A percentile compares a stretch with the other conserved stretches of the same genome.
These are phyloP conservation scores for Diarsia brunnea DNA, from an alignment of 2,888 invertebrate species.

Conservation along the genomic window DNA sequence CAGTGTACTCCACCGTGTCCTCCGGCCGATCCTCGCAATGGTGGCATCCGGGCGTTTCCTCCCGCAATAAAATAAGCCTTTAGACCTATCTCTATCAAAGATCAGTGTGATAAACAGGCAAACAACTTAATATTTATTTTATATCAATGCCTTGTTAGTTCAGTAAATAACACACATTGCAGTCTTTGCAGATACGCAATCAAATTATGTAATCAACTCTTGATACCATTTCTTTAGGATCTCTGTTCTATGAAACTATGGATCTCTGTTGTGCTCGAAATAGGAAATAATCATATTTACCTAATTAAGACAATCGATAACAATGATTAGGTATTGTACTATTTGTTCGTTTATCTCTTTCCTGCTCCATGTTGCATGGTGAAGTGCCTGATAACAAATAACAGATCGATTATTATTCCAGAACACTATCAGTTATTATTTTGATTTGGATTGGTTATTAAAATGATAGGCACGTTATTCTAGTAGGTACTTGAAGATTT, in stretches of 20 bases:
- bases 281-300: constrained; percentile 36
- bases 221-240: constrained; percentile 24
- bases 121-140: constrained; percentile 6
- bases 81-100: too few relatives aligned
- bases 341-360: constrained; percentile 37
- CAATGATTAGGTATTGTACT: constrained; percentile 26
- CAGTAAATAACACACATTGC: constrained; percentile 17
- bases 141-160: constrained; percentile 26
- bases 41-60: too few relatives aligned
- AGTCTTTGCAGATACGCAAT: constrained; percentile 14
- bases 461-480: not conserved
- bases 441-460: constrained; percentile 13
- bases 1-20: too few relatives aligned
- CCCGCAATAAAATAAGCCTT: too few relatives aligned
- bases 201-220: constrained; percentile 28
- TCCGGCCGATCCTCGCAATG: too few relatives aligned
- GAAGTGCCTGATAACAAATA: constrained; percentile 42
- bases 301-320: constrained; percentile 23
- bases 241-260: constrained; percentile 23
- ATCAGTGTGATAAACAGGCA: constrained; percentile 7
- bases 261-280: constrained; percentile 14
- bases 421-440: constrained; percentile 3
- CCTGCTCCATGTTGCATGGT: constrained; percentile 26
- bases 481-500: constrained; percentile 15
- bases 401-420: constrained; percentile 29